Conservation (phyloP, 2,888 invertebrate genomes). For the Dioctria linearis region DNA sequence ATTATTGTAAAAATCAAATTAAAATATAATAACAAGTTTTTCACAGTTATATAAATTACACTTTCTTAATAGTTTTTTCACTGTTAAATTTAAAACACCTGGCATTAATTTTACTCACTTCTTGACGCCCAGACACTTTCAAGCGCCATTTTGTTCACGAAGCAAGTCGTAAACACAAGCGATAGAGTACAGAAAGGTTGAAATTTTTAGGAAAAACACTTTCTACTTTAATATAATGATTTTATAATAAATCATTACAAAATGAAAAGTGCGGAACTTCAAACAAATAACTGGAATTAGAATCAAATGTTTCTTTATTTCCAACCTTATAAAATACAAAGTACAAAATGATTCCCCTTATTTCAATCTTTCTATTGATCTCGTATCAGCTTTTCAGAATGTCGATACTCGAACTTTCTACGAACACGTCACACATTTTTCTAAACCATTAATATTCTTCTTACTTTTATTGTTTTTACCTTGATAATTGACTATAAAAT, state of each 20-base stretch:
- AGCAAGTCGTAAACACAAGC: not conserved
- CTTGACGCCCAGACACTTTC: not conserved
- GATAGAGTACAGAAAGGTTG: slow-evolving; percentile 13
- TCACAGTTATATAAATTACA: too few relatives aligned
- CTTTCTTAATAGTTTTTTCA: too few relatives aligned
- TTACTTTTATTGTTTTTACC: not conserved
- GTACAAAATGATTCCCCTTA: slow-evolving; percentile 11
- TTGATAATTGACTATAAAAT: not conserved
- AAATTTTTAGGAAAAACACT: not conserved
- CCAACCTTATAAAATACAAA: not conserved
- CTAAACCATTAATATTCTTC: not conserved
- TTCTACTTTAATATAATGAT: not conserved
- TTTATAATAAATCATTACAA: not conserved
- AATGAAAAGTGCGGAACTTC: not conserved
- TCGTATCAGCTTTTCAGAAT: not conserved
- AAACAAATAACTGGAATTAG: not conserved
- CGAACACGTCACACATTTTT: slow-evolving; percentile 32
- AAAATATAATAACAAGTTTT: too few relatives aligned
- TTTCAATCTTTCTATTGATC: slow-evolving; percentile 31
- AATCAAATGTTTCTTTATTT: not conserved
- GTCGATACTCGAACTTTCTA: slow-evolving; percentile 49
- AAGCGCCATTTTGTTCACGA: slow-evolving; percentile 10
- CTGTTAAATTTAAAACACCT: too few relatives aligned
- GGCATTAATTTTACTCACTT: not conserved
- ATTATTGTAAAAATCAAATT: too few relatives aligned